Conservation (phyloP, 2,888 invertebrate genomes). For the Acanthosepion pharaonis region DNA sequence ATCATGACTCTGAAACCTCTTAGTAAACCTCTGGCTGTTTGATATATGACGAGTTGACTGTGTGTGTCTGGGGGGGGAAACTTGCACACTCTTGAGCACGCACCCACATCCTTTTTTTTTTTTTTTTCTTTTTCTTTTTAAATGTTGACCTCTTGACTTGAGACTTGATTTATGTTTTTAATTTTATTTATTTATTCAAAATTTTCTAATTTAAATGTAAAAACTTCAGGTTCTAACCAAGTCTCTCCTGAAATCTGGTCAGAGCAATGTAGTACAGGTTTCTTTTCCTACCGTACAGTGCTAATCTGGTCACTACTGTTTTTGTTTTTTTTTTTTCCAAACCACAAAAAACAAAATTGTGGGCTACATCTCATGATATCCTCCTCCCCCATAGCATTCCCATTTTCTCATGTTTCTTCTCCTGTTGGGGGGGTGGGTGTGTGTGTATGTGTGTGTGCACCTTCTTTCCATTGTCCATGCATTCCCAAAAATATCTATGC, state of each 20-base stretch:
- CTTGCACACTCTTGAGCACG: neutral
- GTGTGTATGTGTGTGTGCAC: neutral
- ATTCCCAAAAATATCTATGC: neutral
- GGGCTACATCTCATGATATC: neutral
- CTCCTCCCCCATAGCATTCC: neutral
- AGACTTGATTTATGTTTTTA: neutral
- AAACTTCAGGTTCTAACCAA: neutral
- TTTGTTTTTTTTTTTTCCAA: no score
- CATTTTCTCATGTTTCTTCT: no score
- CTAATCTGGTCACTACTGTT: no score
- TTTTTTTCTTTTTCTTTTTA: neutral
- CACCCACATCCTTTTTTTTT: neutral
- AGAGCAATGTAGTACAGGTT: no score
- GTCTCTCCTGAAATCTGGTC: neutral
- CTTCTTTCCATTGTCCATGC: constrained; percentile 11
- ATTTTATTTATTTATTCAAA: neutral
- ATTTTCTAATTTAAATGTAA: neutral
- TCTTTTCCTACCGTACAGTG: no score
- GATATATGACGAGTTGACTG: constrained; percentile 33
- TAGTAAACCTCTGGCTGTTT: neutral
- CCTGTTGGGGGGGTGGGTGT: no score
- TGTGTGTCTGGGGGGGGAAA: neutral
- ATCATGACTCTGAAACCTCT: neutral
- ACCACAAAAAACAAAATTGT: no score
- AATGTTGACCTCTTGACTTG: neutral